Evolutionary conservation across 2,113 vertebrate genomes (phyloP).

Genomic region (Ammospiza nelsoni): DNA sequence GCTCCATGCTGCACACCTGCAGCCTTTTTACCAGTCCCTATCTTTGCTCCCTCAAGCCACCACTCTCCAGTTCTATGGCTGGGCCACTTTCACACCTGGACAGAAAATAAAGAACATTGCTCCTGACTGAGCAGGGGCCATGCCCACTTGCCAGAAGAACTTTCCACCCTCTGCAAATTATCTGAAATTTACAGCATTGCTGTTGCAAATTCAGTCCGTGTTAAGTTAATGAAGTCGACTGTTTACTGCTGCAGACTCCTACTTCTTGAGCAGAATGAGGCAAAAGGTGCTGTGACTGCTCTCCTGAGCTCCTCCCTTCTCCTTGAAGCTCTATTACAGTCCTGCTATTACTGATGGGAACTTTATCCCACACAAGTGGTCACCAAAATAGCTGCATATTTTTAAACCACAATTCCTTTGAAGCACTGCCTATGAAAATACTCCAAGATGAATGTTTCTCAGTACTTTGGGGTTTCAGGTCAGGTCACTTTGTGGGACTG

Average conservation of each 20-base stretch:
- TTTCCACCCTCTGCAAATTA: not conserved
- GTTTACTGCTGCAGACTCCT: not conserved
- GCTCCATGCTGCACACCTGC: not conserved
- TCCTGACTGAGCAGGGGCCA: not conserved
- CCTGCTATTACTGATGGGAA: constrained; percentile 68
- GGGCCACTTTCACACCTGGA: not conserved
- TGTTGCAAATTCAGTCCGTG: not conserved
- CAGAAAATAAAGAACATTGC: not conserved
- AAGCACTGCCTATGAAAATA: constrained; percentile 78
- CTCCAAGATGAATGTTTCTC: constrained; percentile 60
- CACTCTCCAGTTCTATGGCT: not conserved
- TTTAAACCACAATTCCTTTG: constrained; percentile 74
- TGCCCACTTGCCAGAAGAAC: not conserved
- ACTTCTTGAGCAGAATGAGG: not conserved
- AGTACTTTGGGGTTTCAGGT: constrained; percentile 67
- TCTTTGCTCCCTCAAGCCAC: not conserved
- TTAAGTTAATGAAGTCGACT: not conserved
- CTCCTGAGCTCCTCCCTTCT: constrained; percentile 15
- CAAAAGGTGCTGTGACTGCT: not conserved
- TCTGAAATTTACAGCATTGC: not conserved
- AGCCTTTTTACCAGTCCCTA: not conserved
- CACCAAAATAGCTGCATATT: constrained; percentile 79
- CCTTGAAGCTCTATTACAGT: constrained; percentile 45
- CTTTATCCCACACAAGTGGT: constrained; percentile 77
- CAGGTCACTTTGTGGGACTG: constrained; percentile 63